A percentile compares a stretch with the other conserved stretches of the same genome.
Conservation (phyloP, 2,113 vertebrate species). For the Laticauda laticaudata region DNA sequence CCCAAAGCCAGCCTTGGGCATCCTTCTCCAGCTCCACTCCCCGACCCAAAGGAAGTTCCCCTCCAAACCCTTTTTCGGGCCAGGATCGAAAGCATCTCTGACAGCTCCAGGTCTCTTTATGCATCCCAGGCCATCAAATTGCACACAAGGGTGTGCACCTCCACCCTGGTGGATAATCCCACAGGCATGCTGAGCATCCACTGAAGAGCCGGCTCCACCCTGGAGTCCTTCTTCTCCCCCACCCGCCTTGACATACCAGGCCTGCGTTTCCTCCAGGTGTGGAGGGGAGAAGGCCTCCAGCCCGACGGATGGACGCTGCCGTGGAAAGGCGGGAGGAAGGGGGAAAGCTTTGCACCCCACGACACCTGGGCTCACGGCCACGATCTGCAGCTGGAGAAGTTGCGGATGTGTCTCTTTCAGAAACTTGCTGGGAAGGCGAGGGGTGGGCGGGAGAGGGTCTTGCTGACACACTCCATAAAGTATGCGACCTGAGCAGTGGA, state of each 20-base stretch:
- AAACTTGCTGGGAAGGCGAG: slow-evolving; percentile 2
- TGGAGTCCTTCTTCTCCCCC: not conserved
- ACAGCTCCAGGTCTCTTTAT: not conserved
- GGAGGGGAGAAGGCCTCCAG: not conserved
- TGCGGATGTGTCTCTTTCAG: not conserved
- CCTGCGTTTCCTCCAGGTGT: slow-evolving; percentile 1
- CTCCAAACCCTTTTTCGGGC: not conserved
- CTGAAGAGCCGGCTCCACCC: not conserved
- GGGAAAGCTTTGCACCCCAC: not conserved
- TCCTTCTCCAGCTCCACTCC: not conserved
- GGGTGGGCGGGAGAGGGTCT: not conserved
- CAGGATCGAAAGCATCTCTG: not conserved
- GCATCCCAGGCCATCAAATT: not conserved
- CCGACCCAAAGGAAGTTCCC: not conserved
- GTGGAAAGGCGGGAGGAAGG: not conserved
- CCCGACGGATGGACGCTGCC: not conserved
- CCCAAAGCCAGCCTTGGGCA: not conserved
- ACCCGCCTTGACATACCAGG: not conserved
- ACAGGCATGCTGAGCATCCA: not conserved
- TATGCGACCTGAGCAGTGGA: slow-evolving; percentile 7
- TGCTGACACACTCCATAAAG: slow-evolving; percentile 10
- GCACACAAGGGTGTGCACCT: not conserved
- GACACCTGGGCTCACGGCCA: not conserved
- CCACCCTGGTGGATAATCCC: not conserved
- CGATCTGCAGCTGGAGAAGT: slow-evolving; percentile 1